Conservation (phyloP, 2,113 vertebrate genomes). For the Sturnira hondurensis region DNA sequence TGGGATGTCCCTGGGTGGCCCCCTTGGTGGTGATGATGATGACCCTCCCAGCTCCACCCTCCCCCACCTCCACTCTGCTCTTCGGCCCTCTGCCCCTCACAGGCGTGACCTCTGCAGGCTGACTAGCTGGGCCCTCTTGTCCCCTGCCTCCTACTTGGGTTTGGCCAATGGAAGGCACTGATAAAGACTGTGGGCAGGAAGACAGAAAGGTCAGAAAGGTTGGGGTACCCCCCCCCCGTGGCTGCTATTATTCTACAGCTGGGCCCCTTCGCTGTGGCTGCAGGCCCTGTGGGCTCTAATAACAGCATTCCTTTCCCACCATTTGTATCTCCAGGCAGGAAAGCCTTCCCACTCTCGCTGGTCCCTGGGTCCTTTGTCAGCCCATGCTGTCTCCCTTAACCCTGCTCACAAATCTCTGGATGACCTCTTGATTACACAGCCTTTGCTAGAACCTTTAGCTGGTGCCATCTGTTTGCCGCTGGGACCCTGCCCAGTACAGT, state of each 20-base stretch:
- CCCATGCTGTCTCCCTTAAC: neutral
- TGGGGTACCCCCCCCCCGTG: too few relatives aligned
- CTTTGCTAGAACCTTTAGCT: neutral
- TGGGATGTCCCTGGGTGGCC: neutral
- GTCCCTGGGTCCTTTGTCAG: neutral
- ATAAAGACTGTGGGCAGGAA: too few relatives aligned
- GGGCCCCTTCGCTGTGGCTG: neutral
- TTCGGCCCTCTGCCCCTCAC: neutral
- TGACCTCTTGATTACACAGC: neutral
- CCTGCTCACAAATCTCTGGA: neutral
- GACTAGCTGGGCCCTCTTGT: too few relatives aligned
- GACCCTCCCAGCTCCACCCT: neutral
- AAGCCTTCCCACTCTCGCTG: neutral
- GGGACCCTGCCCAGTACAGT: neutral
- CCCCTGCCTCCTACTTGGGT: neutral
- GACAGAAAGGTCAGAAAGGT: too few relatives aligned
- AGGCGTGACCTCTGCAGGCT: neutral
- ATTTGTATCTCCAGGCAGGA: neutral
- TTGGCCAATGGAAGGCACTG: neutral
- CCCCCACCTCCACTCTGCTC: neutral
- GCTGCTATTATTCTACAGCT: neutral
- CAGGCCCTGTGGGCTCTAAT: neutral
- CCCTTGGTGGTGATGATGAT: neutral
- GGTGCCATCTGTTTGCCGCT: neutral
- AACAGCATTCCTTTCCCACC: neutral